These are phyloP conservation scores for Athalia cordata DNA, from an alignment of 2,888 invertebrate genomes.

Conservation along the genomic window DNA sequence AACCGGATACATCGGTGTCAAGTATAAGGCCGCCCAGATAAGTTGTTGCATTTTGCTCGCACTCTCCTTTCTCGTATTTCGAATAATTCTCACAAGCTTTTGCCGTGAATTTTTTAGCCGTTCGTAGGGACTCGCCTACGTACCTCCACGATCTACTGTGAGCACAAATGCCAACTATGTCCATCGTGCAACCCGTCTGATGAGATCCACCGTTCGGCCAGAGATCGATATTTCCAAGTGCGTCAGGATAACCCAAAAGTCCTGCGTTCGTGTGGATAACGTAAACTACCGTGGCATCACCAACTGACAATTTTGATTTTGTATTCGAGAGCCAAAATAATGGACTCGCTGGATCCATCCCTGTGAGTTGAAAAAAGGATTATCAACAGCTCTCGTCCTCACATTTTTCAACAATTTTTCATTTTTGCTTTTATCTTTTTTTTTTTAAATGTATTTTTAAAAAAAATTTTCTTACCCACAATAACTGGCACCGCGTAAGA, in stretches of 20 bases:
- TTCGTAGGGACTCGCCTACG: slow-evolving; percentile 17
- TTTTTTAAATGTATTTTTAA: not conserved
- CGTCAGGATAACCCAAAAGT: slow-evolving; percentile 44
- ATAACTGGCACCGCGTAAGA: not conserved
- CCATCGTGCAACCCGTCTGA: slow-evolving; percentile 52
- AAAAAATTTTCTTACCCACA: not conserved
- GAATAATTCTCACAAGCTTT: slow-evolving; percentile 1
- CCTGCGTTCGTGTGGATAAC: slow-evolving; percentile 56
- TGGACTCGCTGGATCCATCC: slow-evolving; percentile 58
- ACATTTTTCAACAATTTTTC: not conserved
- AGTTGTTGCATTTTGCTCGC: not conserved
- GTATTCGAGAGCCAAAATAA: slow-evolving; percentile 47
- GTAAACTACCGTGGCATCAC: slow-evolving; percentile 52
- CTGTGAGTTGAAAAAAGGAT: slow-evolving; percentile 37
- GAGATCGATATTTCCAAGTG: slow-evolving; percentile 54
- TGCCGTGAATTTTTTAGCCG: not conserved
- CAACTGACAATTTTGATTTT: slow-evolving; percentile 47
- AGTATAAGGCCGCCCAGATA: slow-evolving; percentile 2
- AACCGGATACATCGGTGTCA: not conserved
- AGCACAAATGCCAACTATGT: slow-evolving; percentile 45
- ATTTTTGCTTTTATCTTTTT: not conserved
- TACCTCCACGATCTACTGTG: not conserved
- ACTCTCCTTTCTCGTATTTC: not conserved
- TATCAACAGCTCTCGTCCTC: too few relatives aligned
- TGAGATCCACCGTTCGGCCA: slow-evolving; percentile 53